Base-by-base conservation (phyloP, 2,113 vertebrate genomes). In the Megaceryle maxima region DNA sequence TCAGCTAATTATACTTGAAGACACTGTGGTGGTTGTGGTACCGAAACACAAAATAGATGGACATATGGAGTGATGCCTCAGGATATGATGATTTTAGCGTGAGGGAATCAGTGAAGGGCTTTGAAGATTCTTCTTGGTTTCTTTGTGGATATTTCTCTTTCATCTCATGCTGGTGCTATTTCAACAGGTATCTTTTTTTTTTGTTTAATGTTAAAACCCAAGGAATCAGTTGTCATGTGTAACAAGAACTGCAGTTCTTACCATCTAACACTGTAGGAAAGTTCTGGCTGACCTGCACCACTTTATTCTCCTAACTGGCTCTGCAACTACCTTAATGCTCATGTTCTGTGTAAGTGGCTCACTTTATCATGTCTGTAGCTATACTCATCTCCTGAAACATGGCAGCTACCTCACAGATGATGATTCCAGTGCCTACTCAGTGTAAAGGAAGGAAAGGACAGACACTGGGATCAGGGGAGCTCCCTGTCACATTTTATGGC, bases 111-210 rank as follows among this genome's bases (percentile, higher is more conserved):
- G 0, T 50, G 21, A 75, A 79, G 43, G 76, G 46, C 77, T 56
- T 73, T 41, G 28, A 76, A 60, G 85, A 56, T 24, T 82, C 46
- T 29, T 55, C 69, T 74, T 48, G 10, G 73, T 91, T 92, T 73
- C 86, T 88, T 97, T 96, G 86, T 28, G 91, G 85, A 62, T 95
- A 73, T 74, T 98, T 73, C 90, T 97, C 31, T 96, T 96, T 91
- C 93, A 97, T 95, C 93, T 97, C 46, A 78, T 94, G 77, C 93
- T 97, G 67, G 93, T 95, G 84, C 81, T 97, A n/a, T 94, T 97
- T 72, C 86, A 97, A 93, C 96, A 97, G 97, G 92, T 98, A 69
- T 46, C 44, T 18, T 69, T 57, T 28, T 0, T 7, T 87, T 74
- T 70, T 85, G 18, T 90, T 86, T 57, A 75, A 67, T 80, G 75